Evolutionary conservation across 2,797 vertebrate species (phyloP), one percentile per base, ranked within the genome.

Genomic region (Falco peregrinus): DNA sequence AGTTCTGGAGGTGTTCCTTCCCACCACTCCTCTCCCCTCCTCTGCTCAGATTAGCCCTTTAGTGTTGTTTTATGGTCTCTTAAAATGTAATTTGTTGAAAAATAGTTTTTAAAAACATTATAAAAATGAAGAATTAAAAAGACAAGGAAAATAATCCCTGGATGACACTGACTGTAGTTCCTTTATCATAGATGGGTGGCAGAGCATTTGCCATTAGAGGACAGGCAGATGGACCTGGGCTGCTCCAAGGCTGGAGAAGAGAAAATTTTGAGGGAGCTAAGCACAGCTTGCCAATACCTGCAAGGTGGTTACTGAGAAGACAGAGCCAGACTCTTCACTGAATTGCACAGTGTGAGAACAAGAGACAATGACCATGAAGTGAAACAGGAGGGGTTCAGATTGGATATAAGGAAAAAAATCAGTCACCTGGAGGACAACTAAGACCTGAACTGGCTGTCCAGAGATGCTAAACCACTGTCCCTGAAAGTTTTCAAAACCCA

Each of bases 11-110:
- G 1, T 71, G 81, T 6, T 92, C 16, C 54, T 57, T 61, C 65
- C 80, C 2, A 0, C 15, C 2, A 1, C 4, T 65, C 26, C 45
- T n/a, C 77, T 60, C 22, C 13, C 6, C 33, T 76, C 20, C 39
- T 83, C 68, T 47, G 29, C 31, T 83, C 61, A 59, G 47, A 65
- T 35, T 51, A 39, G 29, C 15, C 39, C 24, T 26, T 69, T 16
- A 69, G 14, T 28, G 29, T 50, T 71, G 71, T 68, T 59, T 81
- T 65, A 70, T 33, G 67, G 64, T 8, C 13, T 43, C 35, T 89
- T 73, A 68, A 69, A 91, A 71, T 16, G 47, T 3, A 54, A 39
- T 37, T 56, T 63, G 10, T 57, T 81, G 53, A 29, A 45, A 89
- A 81, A 35, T 9, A 22, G 16, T 53, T 45, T 45, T 28, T 2